Percentiles rank a stretch among this genome's conserved stretches.
Conservation (phyloP, 2,113 vertebrate species). For the Elachura formosa region DNA sequence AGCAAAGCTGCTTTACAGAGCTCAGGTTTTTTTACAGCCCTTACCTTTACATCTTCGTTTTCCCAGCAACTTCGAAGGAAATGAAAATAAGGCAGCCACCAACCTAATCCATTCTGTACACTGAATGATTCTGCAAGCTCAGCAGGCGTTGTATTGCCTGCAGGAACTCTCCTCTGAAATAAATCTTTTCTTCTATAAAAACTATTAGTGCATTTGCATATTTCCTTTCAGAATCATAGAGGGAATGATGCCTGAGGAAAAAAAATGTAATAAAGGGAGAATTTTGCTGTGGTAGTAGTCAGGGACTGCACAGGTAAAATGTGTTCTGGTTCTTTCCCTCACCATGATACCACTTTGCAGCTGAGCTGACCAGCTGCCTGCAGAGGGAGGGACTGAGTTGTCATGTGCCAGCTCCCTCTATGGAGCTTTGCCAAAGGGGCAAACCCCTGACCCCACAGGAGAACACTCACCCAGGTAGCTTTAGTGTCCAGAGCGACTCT, state of each 20-base stretch:
- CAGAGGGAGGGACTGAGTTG: rapidly evolving
- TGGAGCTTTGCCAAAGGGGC: neutral
- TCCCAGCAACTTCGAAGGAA: neutral
- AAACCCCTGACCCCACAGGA: neutral
- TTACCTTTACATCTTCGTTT: neutral
- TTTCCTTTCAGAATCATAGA: neutral
- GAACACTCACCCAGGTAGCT: neutral
- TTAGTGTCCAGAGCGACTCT: neutral
- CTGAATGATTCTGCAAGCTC: neutral
- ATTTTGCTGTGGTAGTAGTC: neutral
- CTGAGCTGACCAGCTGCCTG: neutral
- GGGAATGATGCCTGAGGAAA: neutral
- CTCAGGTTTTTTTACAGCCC: neutral
- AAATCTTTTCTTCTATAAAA: neutral
- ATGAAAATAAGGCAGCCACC: neutral
- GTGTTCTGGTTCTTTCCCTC: neutral
- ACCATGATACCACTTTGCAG: rapidly evolving
- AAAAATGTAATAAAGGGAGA: neutral
- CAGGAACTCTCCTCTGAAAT: neutral
- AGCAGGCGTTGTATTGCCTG: neutral
- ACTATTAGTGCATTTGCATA: neutral
- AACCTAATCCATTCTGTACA: neutral
- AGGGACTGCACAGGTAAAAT: neutral
- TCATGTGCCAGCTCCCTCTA: rapidly evolving
- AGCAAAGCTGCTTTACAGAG: neutral